phyloP scores from a whole-genome alignment of 1,140 invertebrate species.

The Lepidurus couesii region DNA sequence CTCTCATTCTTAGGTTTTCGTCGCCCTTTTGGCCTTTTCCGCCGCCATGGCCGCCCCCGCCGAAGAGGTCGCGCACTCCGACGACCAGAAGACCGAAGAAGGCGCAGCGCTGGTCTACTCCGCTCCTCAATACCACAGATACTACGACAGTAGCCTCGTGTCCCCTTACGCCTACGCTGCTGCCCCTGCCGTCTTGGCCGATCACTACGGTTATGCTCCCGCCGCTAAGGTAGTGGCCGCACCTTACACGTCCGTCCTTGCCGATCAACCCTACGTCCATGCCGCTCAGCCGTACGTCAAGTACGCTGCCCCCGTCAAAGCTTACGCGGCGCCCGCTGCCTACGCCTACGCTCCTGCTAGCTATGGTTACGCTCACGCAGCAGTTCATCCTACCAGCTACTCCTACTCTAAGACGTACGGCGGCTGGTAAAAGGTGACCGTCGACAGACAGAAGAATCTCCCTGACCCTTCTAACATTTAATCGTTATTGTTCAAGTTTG shows the following conservation, averaged over 20 bases:
- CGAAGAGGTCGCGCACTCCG: neutral
- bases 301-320: neutral
- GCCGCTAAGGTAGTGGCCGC: neutral
- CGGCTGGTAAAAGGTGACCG: neutral
- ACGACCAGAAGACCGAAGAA: neutral
- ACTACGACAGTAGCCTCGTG: neutral
- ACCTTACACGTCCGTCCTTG: neutral
- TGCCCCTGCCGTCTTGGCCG: neutral
- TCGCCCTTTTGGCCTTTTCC: neutral
- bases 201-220: neutral
- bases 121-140: neutral
- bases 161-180: neutral
- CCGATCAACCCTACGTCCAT: neutral
- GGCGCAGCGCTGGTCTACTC: neutral
- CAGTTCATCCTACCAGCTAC: neutral
- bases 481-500: no score
- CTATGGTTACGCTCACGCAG: neutral
- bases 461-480: no score
- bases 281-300: constrained; percentile 1
- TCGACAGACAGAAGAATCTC: no score
- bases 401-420: neutral
- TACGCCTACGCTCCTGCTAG: neutral
- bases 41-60: neutral
- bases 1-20: neutral
- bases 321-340: neutral